Base-by-base conservation (phyloP, 2,113 vertebrate species). In the Brienomyrus brachyistius region DNA sequence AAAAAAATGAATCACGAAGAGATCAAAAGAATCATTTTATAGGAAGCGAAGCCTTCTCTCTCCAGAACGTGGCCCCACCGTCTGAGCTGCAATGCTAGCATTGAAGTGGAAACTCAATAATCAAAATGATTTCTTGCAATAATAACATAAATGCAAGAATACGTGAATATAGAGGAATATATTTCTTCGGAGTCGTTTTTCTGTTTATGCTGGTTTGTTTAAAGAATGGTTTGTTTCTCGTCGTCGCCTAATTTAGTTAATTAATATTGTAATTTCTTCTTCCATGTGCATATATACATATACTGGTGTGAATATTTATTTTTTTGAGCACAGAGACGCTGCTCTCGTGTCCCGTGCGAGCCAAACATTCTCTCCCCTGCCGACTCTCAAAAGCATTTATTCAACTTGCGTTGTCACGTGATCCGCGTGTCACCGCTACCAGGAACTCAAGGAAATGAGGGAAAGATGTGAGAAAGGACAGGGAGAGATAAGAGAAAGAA, bases 341-440 rank as follows among this genome's bases (percentile, higher is more conserved):
- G 91, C 90, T 88, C 89, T 92, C 77, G 91, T 91, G 94, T 94
- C 94, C 94, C 92, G 92, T 89, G 91, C 91, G 93, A 94, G 92
- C 91, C 90, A 94, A 93, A 92, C 92, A 94, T 94, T 95, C 91
- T 93, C 91, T 92, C 92, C 91, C 92, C 93, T 91, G 89, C 87
- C 91, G 90, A 92, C 92, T 89, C 92, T 92, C 94, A 93, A 94
- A 94, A 94, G 92, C 94, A 95, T 96, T 96, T 97, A 96, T 96
- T 94, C 95, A 91, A 91, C 89, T 91, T 85, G 80, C 88, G 91
- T 85, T 91, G 66, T 96, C 96, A 97, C 96, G 95, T 96, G 96
- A 91, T 92, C 80, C 59, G 88, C 89, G 94, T 95, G 94, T 95
- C 95, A 94, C 93, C 90, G 90, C 91, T 91, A 94, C 93, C 94